A percentile compares a stretch with the other conserved stretches of the same genome.
These are phyloP conservation scores for Hirudo medicinalis DNA, from an alignment of 1,140 invertebrate genomes.

Conservation along the genomic window DNA sequence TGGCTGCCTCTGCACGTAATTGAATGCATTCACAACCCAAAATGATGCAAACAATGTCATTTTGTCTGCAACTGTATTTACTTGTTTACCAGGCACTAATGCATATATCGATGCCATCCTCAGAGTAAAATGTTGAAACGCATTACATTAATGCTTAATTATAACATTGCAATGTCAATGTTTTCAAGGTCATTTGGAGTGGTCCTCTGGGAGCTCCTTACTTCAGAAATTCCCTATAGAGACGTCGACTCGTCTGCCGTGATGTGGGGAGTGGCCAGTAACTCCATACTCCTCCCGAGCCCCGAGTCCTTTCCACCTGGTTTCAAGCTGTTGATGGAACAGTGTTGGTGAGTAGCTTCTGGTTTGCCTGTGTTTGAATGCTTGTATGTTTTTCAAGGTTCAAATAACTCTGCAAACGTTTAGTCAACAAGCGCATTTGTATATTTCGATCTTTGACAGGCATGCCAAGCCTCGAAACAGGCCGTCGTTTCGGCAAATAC, in stretches of 20 bases:
- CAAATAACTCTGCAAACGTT: too few species aligned
- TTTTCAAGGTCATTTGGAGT: slow-evolving; percentile 73
- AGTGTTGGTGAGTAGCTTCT: slow-evolving; percentile 57
- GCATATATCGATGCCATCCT: too few species aligned
- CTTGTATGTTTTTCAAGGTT: background rate
- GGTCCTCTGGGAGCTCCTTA: slow-evolving; percentile 90
- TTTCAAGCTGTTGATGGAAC: slow-evolving; percentile 63
- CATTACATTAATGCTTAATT: too few species aligned
- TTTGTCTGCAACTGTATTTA: too few species aligned
- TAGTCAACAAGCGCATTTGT: too few species aligned
- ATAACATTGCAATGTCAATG: too few species aligned
- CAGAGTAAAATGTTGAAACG: too few species aligned
- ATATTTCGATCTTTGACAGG: slow-evolving; percentile 36
- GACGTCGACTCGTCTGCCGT: slow-evolving; percentile 91
- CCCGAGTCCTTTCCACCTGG: slow-evolving; percentile 73
- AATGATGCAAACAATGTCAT: too few species aligned
- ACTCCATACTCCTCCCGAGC: slow-evolving; percentile 74
- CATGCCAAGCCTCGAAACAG: slow-evolving; percentile 74
- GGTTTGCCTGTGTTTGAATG: background rate
- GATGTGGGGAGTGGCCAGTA: slow-evolving; percentile 91
- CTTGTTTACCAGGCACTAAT: too few species aligned
- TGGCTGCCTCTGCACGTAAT: too few species aligned
- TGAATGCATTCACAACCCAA: too few species aligned
- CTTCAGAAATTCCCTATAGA: slow-evolving; percentile 87
- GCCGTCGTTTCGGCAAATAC: slow-evolving; percentile 82